Conservation (phyloP, 35 echinoderm and acorn worm genomes). For the Diadema setosum region DNA sequence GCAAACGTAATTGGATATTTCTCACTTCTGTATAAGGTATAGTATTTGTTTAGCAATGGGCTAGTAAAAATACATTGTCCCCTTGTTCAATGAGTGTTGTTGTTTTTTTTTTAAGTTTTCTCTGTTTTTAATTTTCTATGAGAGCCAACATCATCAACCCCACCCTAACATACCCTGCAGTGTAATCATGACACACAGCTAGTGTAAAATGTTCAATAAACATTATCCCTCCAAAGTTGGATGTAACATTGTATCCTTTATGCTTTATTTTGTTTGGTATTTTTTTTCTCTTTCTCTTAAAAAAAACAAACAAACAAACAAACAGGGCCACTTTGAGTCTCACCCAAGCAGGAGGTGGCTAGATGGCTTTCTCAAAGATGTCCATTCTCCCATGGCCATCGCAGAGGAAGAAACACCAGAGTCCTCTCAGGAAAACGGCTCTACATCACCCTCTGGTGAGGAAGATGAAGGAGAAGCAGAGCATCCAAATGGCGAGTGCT, state of each 20-base stretch:
- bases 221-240: no score
- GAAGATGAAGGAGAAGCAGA: not conserved
- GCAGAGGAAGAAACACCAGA: not conserved
- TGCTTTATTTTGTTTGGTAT: not conserved
- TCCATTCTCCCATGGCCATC: not conserved
- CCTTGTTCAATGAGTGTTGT: no score
- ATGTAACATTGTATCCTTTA: not conserved
- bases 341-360: constrained; percentile 77
- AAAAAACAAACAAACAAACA: no score
- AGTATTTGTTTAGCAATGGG: no score
- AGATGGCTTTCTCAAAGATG: constrained; percentile 29
- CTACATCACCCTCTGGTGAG: not conserved
- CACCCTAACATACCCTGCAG: no score
- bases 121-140: no score
- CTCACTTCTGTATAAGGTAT: no score
- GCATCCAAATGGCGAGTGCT: not conserved
- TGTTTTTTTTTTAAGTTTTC: no score
- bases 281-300: not conserved
- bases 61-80: no score
- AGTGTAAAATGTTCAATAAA: no score
- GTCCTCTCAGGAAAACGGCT: not conserved
- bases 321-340: constrained; percentile 40
- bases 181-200: no score
- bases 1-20: no score
- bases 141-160: not conserved